Evolutionary conservation across 2,888 invertebrate species (phyloP).

Genomic region (Athalia circularis): DNA sequence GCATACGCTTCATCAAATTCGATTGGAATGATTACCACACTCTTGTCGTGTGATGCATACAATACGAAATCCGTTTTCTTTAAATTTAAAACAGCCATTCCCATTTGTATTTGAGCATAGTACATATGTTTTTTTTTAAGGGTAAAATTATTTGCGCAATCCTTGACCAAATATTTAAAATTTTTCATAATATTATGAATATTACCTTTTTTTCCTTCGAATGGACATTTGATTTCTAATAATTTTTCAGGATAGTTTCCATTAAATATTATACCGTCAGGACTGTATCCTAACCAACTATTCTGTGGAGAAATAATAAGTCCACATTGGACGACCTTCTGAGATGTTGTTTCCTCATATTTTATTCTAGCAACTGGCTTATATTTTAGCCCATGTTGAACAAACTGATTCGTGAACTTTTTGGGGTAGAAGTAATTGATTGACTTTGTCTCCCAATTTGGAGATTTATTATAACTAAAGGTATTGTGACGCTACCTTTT

Average conservation of each 20-base stretch:
- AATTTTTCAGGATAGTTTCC: neutral
- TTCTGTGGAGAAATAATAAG: slow-evolving; percentile 17
- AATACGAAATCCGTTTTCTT: slow-evolving; percentile 46
- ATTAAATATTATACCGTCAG: slow-evolving; percentile 33
- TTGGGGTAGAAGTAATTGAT: neutral
- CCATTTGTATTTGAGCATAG: slow-evolving; percentile 27
- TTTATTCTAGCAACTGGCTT: slow-evolving; percentile 1
- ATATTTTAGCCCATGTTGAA: slow-evolving; percentile 14
- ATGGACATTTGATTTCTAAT: slow-evolving; percentile 43
- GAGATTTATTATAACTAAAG: too few species aligned
- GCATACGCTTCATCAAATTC: slow-evolving; percentile 41
- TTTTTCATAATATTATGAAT: neutral
- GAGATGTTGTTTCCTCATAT: neutral
- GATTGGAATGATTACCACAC: slow-evolving; percentile 36
- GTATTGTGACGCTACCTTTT: too few species aligned
- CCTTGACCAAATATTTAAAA: neutral
- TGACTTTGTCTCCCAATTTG: slow-evolving; percentile 18
- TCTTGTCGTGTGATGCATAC: slow-evolving; percentile 42
- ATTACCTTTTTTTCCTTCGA: slow-evolving; percentile 18
- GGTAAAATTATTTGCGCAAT: neutral
- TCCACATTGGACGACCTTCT: slow-evolving; percentile 5
- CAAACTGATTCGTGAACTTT: neutral
- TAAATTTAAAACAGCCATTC: slow-evolving; percentile 33
- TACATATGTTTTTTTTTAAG: slow-evolving; percentile 36
- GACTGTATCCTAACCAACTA: slow-evolving; percentile 32